Base-by-base conservation (phyloP, 2,888 invertebrate species). In the Tipula lateralis region DNA sequence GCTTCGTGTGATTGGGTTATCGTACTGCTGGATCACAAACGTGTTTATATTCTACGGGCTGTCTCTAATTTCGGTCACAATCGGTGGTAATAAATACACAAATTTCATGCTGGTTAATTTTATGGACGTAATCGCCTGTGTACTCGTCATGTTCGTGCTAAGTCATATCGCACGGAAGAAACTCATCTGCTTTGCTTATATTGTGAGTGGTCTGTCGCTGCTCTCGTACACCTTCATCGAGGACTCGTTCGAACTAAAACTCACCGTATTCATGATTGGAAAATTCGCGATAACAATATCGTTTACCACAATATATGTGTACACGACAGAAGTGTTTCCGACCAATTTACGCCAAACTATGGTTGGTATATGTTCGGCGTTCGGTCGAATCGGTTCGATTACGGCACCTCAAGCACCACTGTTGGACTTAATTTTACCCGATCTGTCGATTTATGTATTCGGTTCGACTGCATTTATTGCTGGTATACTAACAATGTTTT, bases 11-110 rank as follows among this genome's bases (percentile, higher is more conserved):
- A 85, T 91, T 1, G 93, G 93, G 84, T 94, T 95, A 86, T 94
- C 94, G n/a, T 92, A 95, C 87, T 95, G 95, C 91, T 96, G 95
- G 95, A 93, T 95, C 16, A 94, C 95, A 0, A 93, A 94, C 87
- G 94, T 95, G 0, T 93, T 96, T 86, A 93, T 96, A 24, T 96
- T 95, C 89, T 96, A 95, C 87, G 96, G 96, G 0, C 89, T 96
- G 44, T 95, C 95, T 0, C 91, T 96, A 84, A 95, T 95, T 89
- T 93, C 96, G 0, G 95, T 95, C 2, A 92, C 94, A 0, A 89
- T 96, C 83, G 89, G 93, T 24, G 96, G 95, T 0, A 93, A 95
- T 88, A 93, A 93, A 87, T 96, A 96, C 88, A 89, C 94, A n/a
- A 96, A 96, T 89, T 96, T 95, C 87, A 94, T 95, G 29, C 88